A percentile compares a stretch with the other conserved stretches of the same genome.
These are phyloP conservation scores for Scotopteryx bipunctaria DNA, from an alignment of 2,888 invertebrate species.

Conservation along the genomic window DNA sequence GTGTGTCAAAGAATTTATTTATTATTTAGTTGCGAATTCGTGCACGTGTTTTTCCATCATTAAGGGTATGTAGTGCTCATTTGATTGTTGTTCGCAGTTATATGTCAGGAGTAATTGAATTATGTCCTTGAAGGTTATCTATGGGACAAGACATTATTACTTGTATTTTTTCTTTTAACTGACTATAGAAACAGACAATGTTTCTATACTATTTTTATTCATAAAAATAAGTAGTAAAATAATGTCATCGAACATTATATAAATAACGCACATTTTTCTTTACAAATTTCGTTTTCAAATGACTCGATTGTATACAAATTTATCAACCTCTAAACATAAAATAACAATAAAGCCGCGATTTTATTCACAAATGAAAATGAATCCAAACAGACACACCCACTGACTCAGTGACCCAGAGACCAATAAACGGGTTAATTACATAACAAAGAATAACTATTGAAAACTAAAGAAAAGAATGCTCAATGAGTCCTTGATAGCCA, in stretches of 20 bases:
- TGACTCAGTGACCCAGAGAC: constrained; percentile 64
- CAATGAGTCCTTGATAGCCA: constrained; percentile 33
- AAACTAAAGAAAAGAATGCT: constrained; percentile 14
- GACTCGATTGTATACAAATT: not conserved
- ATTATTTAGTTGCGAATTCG: constrained; percentile 60
- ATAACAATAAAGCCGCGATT: constrained; percentile 3
- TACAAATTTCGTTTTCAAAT: too few relatives aligned
- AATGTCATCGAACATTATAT: too few relatives aligned
- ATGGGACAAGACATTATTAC: not conserved
- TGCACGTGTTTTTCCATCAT: constrained; percentile 64
- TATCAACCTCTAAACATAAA: not conserved
- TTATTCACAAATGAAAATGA: constrained; percentile 21
- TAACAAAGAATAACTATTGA: constrained; percentile 66
- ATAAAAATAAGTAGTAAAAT: too few relatives aligned
- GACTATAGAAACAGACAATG: too few relatives aligned
- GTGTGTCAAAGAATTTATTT: constrained; percentile 65
- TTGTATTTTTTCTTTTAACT: not conserved
- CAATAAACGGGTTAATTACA: constrained; percentile 70
- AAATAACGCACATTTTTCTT: too few relatives aligned
- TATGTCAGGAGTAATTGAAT: constrained; percentile 20
- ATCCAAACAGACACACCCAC: constrained; percentile 57
- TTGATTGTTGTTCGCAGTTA: constrained; percentile 28
- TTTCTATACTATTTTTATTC: too few relatives aligned
- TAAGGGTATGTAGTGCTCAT: constrained; percentile 33
- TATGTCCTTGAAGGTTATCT: not conserved